Conservation (phyloP, 2,797 vertebrate species). For the Dromococcyx pavoninus region DNA sequence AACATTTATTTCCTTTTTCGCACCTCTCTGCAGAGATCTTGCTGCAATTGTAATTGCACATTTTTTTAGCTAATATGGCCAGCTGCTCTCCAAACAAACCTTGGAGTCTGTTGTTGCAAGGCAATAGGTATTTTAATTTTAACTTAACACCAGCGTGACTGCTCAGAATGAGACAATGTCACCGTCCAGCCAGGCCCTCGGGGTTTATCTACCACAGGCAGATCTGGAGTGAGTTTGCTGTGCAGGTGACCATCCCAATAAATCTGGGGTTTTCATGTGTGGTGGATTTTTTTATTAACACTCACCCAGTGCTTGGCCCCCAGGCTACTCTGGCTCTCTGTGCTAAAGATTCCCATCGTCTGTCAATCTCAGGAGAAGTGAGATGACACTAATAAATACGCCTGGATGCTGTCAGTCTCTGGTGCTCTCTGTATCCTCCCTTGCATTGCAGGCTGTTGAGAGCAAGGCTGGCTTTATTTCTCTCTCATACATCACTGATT, state of each 20-base stretch:
- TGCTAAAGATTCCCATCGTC: not conserved
- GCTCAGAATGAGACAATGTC: not conserved
- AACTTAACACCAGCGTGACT: not conserved
- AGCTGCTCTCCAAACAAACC: conserved; percentile 32
- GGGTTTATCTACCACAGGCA: not conserved
- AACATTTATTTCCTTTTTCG: not conserved
- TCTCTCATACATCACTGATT: conserved; percentile 30
- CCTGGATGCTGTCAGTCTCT: not conserved
- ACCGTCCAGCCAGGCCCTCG: not conserved
- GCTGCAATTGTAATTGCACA: not conserved
- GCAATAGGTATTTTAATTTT: conserved; percentile 36
- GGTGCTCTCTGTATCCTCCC: not conserved
- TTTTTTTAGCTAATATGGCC: not conserved
- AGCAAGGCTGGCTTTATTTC: conserved; percentile 21
- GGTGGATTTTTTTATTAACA: not conserved
- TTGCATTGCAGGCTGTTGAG: not conserved
- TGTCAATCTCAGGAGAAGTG: conserved; percentile 1
- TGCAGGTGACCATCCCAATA: conserved; percentile 11
- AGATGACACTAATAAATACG: conserved; percentile 10
- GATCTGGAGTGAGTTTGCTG: not conserved
- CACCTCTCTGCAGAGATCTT: not conserved
- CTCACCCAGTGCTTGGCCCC: not conserved
- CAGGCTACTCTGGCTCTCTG: not conserved
- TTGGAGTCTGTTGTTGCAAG: not conserved
- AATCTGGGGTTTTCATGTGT: not conserved